Evolutionary conservation across 2,888 invertebrate genomes (phyloP).

Genomic region (Xanthia togata): DNA sequence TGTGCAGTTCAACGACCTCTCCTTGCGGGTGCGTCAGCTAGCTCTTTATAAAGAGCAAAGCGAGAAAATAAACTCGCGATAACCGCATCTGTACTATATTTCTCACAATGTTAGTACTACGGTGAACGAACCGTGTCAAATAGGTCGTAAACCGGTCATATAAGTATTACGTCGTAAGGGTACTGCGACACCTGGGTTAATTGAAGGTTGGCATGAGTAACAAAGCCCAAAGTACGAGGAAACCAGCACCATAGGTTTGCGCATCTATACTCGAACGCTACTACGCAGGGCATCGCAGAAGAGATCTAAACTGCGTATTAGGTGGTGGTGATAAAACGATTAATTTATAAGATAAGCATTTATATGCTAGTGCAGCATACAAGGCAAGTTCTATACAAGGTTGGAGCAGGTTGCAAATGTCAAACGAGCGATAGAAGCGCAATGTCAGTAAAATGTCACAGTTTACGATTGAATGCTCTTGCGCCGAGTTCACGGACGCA

Average conservation of each 20-base stretch:
- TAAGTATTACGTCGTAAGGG: constrained; percentile 77
- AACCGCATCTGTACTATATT: constrained; percentile 84
- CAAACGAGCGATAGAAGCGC: constrained; percentile 78
- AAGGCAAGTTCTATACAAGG: constrained; percentile 77
- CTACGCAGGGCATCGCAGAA: constrained; percentile 18
- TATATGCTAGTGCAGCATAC: constrained; percentile 69
- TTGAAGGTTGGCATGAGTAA: constrained; percentile 74
- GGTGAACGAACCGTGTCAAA: constrained; percentile 85
- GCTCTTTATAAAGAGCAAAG: constrained; percentile 87
- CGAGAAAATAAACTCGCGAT: constrained; percentile 87
- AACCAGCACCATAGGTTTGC: constrained; percentile 52
- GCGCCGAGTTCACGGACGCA: constrained; percentile 81
- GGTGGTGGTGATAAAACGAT: constrained; percentile 70
- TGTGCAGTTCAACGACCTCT: constrained; percentile 83
- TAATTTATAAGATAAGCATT: constrained; percentile 75
- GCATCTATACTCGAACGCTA: constrained; percentile 26
- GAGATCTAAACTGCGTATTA: constrained; percentile 48
- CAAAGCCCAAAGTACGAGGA: constrained; percentile 66
- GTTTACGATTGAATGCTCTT: constrained; percentile 82
- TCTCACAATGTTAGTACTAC: constrained; percentile 75
- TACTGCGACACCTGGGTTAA: constrained; percentile 74
- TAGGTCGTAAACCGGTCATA: constrained; percentile 82
- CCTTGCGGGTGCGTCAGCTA: constrained; percentile 85
- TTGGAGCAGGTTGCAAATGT: constrained; percentile 80
- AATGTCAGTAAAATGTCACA: constrained; percentile 87